These are phyloP conservation scores for Oxyura jamaicensis DNA, from an alignment of 2,113 vertebrate species.

Conservation along the genomic window DNA sequence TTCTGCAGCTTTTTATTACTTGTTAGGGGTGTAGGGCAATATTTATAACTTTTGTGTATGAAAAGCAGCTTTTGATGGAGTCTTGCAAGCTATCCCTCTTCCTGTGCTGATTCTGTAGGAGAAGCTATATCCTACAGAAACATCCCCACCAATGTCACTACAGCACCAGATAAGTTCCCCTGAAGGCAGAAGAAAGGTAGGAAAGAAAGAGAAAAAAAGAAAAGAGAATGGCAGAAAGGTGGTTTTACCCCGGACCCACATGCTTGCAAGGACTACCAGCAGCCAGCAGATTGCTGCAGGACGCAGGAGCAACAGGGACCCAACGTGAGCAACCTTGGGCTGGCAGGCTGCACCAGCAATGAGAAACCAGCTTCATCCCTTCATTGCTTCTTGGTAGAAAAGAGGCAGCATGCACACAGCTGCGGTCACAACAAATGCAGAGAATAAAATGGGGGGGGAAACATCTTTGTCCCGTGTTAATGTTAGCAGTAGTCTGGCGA, in stretches of 20 bases:
- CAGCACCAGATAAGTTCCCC: accelerated
- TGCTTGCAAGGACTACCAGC: neutral
- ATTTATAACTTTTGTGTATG: too few species aligned
- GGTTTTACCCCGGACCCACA: neutral
- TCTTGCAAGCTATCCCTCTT: neutral
- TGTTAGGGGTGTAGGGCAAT: neutral
- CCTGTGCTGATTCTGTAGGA: neutral
- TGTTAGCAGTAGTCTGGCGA: neutral
- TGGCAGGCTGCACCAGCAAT: neutral
- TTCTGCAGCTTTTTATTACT: neutral
- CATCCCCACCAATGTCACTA: neutral
- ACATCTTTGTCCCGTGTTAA: too few species aligned
- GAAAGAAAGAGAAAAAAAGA: neutral
- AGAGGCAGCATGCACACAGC: neutral
- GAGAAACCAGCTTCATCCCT: neutral
- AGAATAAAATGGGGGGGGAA: neutral
- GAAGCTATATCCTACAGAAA: neutral
- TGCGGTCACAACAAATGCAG: neutral
- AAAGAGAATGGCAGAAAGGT: neutral
- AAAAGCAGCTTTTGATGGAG: neutral
- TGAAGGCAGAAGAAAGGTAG: neutral
- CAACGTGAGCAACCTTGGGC: neutral
- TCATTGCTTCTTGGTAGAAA: neutral
- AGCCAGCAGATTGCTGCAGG: neutral
- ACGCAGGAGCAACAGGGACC: neutral